Evolutionary conservation across 2,797 vertebrate genomes (phyloP), one percentile per base, ranked within the genome.

Genomic region (Craterocephalus amniculus): DNA sequence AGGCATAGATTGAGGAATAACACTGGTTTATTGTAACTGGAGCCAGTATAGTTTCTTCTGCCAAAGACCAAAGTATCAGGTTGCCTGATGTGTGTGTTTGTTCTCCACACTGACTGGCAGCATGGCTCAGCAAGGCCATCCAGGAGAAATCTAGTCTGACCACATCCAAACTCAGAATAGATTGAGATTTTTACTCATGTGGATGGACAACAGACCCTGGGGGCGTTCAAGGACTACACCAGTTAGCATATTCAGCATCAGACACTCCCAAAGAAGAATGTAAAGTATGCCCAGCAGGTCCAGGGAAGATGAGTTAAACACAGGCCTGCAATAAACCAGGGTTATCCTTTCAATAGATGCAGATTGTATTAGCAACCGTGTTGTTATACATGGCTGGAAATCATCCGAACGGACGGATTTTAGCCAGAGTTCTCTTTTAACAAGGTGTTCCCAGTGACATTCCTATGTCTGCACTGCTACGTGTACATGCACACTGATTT

Each of bases 341-440:
- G 24, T 64, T 8, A 55, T 62, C 56, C 35, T 72, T 57, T 56
- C 38, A 51, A 63, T 8, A 27, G 52, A 55, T 55, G 49, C 49
- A 16, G 29, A 61, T 60, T 43, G 48, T 59, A 72, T 66, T 12
- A n/a, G 52, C 40, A 58, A 22, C 45, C 11, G 45, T n/a, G 40
- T 48, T 68, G 64, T 54, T 57, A 59, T 64, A 36, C 60, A 12
- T 13, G 35, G 35, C 60, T 22, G 55, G 20, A 43, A 74, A 38
- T 20, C 60, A 31, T 71, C 67, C 7, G 18, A 2, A 29, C n/a
- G 49, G n/a, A 6, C 61, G 13, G 49, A 56, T 56, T 63, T 70
- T 56, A 40, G 52, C 82, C 80, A 34, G 58, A 38, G 72, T 84
- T 80, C 83, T 76, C 70, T 54, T 86, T 74, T 86, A 89, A 86